These are phyloP conservation scores for Phocides pigmalion DNA, from an alignment of 1,140 invertebrate genomes.

Conservation along the genomic window DNA sequence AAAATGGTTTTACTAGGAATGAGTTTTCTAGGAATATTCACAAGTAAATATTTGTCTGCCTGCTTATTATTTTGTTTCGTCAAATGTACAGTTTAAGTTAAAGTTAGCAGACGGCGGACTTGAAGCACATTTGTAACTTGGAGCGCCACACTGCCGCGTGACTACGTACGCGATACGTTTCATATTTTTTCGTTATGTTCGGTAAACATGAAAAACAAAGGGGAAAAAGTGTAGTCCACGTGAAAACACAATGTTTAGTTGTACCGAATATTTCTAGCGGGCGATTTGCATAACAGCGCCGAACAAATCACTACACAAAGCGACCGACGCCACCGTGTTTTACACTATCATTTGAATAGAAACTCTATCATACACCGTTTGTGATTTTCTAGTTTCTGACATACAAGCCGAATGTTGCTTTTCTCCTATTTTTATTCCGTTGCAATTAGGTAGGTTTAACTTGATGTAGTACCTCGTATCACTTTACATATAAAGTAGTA, in stretches of 20 bases:
- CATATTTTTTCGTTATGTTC: constrained; percentile 15
- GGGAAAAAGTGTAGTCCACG: constrained; percentile 30
- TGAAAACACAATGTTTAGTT: constrained; percentile 40
- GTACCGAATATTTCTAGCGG: constrained; percentile 35
- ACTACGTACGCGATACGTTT: not conserved
- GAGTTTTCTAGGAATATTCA: too few species aligned
- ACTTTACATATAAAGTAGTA: not conserved
- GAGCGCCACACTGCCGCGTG: not conserved
- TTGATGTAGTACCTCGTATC: not conserved
- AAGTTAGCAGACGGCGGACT: too few species aligned
- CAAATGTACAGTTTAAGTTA: too few species aligned
- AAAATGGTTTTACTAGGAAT: too few species aligned
- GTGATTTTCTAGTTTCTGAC: constrained; percentile 25
- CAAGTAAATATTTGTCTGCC: too few species aligned
- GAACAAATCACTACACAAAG: constrained; percentile 34
- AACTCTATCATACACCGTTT: constrained; percentile 32
- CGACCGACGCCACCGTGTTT: constrained; percentile 5
- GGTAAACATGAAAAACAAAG: constrained; percentile 27
- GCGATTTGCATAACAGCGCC: constrained; percentile 37
- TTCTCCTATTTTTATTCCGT: not conserved
- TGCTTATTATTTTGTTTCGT: too few species aligned
- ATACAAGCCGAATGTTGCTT: constrained; percentile 12
- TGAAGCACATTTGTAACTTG: not conserved
- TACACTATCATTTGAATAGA: constrained; percentile 23
- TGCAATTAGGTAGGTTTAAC: not conserved